Percentiles rank a stretch among this genome's conserved stretches.
These are phyloP conservation scores for Onychostruthus taczanowskii DNA, from an alignment of 2,113 vertebrate species.

Conservation along the genomic window DNA sequence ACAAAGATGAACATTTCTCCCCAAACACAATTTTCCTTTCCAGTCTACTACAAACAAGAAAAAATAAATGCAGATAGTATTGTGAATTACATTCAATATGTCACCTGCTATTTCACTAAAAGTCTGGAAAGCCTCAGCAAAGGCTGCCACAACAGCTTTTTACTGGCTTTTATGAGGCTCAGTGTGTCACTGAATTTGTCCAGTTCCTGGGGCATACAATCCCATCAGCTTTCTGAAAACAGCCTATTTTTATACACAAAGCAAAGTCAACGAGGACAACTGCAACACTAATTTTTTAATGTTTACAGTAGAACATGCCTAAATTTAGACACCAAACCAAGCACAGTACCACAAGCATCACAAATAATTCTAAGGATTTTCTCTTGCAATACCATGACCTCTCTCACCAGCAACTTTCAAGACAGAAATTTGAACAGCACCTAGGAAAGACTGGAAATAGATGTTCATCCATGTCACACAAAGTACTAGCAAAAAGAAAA, in stretches of 20 bases:
- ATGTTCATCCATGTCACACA: background rate
- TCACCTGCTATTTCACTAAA: background rate
- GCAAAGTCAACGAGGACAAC: background rate
- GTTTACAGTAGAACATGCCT: background rate
- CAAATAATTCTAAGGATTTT: background rate
- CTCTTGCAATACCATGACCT: background rate
- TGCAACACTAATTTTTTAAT: background rate
- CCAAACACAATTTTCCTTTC: background rate
- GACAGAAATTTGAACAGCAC: background rate
- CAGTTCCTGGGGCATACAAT: background rate
- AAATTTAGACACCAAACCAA: background rate
- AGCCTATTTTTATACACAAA: slow-evolving; percentile 39
- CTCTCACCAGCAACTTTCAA: background rate
- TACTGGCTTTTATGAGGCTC: background rate
- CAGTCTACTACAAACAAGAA: background rate
- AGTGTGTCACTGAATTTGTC: background rate
- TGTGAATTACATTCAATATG: background rate
- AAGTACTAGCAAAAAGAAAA: background rate
- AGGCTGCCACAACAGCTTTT: background rate
- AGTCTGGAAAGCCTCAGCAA: background rate
- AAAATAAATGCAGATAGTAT: background rate
- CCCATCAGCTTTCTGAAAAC: background rate
- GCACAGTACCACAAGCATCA: background rate
- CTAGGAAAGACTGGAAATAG: background rate
- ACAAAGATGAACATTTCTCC: background rate